Evolutionary conservation across 2,797 vertebrate species (phyloP), one percentile per base, ranked within the genome.

Genomic region (Falco rusticolus): DNA sequence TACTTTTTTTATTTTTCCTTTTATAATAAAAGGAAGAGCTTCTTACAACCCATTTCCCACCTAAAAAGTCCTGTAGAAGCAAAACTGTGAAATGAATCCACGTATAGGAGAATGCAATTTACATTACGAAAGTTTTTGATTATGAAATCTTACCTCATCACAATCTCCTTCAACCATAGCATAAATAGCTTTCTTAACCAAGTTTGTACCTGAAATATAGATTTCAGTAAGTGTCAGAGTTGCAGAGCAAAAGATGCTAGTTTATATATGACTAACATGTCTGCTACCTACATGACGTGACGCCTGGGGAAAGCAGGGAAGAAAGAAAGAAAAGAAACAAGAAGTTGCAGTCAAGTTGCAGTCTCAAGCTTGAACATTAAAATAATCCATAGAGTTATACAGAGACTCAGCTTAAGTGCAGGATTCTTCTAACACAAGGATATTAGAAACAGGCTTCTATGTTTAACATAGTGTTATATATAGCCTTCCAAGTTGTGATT

Each of bases 101-200:
- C 41, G 84, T 1, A 39, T 3, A 78, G 65, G 13, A 91, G 34
- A 96, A 72, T 33, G 80, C 61, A 96, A 83, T 84, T 92, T 11
- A 89, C 34, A 89, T 72, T 41, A 96, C 7, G 51, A 88, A 87
- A 96, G 51, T 33, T 77, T 82, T 92, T 91, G 72, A 96, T 93
- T 88, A 90, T 74, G 94, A 96, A 86, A 96, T 93, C 98, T 98
- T 98, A 99, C 99, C 99, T 99, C 99, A 93, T 99, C 99, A 98
- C 99, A 99, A 98, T 99, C 99, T 72, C 99, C 99, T 98, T 99
- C 99, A 97, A 99, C 99, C 99, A 99, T 99, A 98, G 99, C 99
- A 98, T 99, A 99, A 98, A 99, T 99, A 98, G 99, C 99, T 99
- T 99, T 99, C 98, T 99, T 99, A 98, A 99, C 99, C 98, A 99